A percentile compares a stretch with the other conserved stretches of the same genome.
These are phyloP conservation scores for Ciona savignyi DNA, from an alignment of 23 tunicate genomes.

Conservation along the genomic window DNA sequence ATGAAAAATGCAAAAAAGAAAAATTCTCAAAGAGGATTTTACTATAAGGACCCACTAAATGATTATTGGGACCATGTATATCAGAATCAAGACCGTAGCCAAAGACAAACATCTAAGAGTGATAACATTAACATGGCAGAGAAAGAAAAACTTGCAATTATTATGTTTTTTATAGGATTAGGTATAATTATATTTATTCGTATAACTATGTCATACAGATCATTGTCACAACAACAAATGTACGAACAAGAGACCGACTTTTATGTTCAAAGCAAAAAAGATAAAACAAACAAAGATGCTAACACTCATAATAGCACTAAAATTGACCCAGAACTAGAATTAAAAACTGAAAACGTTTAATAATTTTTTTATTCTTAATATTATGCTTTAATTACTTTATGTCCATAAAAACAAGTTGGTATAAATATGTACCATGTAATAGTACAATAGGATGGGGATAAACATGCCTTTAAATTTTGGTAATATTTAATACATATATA, in stretches of 20 bases:
- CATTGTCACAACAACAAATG: neutral
- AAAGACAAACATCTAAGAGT: neutral
- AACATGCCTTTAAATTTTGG: too few species aligned
- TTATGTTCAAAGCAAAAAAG: too few species aligned
- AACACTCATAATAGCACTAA: neutral
- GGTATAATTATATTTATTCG: neutral
- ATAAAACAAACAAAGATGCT: too few species aligned
- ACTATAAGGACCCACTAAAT: constrained; percentile 9
- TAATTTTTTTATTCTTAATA: too few species aligned
- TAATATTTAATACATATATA: too few species aligned
- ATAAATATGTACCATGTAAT: too few species aligned
- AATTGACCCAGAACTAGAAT: neutral
- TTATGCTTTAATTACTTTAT: too few species aligned
- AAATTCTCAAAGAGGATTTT: too few species aligned
- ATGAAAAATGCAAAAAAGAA: neutral
- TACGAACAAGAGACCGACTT: neutral
- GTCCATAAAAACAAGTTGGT: too few species aligned
- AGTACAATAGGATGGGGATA: too few species aligned
- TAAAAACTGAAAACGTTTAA: neutral
- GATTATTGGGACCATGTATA: constrained; percentile 35
- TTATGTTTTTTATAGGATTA: neutral
- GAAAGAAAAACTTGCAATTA: neutral
- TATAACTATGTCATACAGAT: neutral
- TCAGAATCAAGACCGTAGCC: neutral
- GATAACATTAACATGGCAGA: neutral